Conservation (phyloP, 2,113 vertebrate genomes). For the Rhynchomys soricoides region DNA sequence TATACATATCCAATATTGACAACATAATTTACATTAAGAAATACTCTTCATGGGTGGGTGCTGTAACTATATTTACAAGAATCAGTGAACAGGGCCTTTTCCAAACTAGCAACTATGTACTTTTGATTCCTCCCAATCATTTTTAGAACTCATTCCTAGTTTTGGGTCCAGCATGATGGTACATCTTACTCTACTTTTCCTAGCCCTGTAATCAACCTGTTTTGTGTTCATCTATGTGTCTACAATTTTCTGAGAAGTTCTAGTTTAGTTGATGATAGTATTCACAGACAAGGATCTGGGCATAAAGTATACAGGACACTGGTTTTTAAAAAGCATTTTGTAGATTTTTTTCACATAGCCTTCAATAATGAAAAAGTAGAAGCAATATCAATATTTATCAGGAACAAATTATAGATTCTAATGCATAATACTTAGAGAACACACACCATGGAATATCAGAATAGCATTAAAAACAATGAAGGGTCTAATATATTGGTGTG, state of each 20-base stretch:
- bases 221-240: not conserved
- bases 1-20: not conserved
- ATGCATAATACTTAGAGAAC: not conserved
- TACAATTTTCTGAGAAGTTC: not conserved
- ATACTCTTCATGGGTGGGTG: not conserved
- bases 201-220: not conserved
- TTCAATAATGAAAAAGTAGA: constrained; percentile 23
- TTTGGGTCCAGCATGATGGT: not conserved
- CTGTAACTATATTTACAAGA: not conserved
- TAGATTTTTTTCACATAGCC: not conserved
- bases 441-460: not conserved
- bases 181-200: not conserved
- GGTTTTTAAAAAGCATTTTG: not conserved
- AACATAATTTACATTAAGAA: not conserved
- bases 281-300: not conserved
- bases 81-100: not conserved
- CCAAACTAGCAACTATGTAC: not conserved
- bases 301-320: not conserved
- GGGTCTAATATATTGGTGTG: not conserved
- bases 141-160: not conserved
- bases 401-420: not conserved
- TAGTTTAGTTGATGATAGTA: not conserved
- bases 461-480: constrained; percentile 14
- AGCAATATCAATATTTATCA: constrained; percentile 15
- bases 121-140: not conserved